Evolutionary conservation across 1,140 invertebrate genomes (phyloP).

Genomic region (Ceratoteleas bidentatus): DNA sequence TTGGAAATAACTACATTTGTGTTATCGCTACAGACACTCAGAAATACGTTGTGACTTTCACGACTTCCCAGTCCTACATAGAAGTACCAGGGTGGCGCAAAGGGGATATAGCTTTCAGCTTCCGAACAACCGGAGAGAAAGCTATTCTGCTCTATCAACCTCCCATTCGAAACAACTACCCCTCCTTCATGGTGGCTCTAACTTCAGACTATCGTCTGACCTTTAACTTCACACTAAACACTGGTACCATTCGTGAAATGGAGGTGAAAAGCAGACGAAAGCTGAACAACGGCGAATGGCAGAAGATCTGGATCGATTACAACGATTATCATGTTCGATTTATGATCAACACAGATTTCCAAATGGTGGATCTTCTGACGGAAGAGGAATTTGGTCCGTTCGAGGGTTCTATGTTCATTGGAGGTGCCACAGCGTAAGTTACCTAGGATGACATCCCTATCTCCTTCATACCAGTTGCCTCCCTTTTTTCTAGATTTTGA

Average conservation of each 20-base stretch:
- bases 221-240: constrained; percentile 94
- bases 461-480: neutral
- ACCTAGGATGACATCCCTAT: neutral
- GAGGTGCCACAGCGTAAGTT: constrained; percentile 92
- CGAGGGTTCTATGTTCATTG: constrained; percentile 95
- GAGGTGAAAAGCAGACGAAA: constrained; percentile 90
- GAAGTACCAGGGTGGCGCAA: constrained; percentile 95
- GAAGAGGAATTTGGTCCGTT: constrained; percentile 95
- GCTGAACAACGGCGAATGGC: constrained; percentile 96
- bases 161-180: constrained; percentile 92
- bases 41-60: constrained; percentile 95
- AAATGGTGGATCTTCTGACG: constrained; percentile 91
- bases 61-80: constrained; percentile 94
- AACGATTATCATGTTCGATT: constrained; percentile 96
- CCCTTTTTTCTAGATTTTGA: neutral
- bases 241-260: constrained; percentile 88
- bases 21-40: constrained; percentile 86
- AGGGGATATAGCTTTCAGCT: constrained; percentile 95
- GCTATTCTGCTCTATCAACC: constrained; percentile 95
- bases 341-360: constrained; percentile 93
- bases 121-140: constrained; percentile 93
- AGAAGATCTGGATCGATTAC: constrained; percentile 96
- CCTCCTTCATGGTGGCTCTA: constrained; percentile 93
- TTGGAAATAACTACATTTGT: neutral
- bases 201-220: constrained; percentile 91